Base-by-base conservation (phyloP, 2,888 invertebrate genomes). In the Chloroclystis v-ata region DNA sequence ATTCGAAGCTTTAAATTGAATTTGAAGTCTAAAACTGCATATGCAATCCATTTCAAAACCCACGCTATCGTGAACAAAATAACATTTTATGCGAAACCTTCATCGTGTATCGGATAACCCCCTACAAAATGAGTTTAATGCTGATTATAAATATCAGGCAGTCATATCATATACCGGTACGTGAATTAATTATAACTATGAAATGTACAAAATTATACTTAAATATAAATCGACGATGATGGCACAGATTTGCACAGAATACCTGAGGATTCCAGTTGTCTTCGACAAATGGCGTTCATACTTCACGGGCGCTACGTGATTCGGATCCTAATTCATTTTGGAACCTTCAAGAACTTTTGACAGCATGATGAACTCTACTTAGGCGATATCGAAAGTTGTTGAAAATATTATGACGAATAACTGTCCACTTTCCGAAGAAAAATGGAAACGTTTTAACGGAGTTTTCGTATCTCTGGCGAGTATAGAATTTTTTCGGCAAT, bases 271-370 rank as follows among this genome's bases (percentile, higher is more conserved):
- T 53, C 32, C 46, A 54, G 54, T 54, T 66, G 59, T 61, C 54
- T 46, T 51, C 52, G 52, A 59, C 59, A 57, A 67, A 60, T 63
- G 60, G 61, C 54, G 56, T 63, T 68, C 67, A 63, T 75, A 71
- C 67, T 72, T 74, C 70, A 72, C 63, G 65, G 57, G 55, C 43
- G 47, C 52, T 57, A 75, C 77, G 76, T 76, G 75, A 67, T 65
- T 59, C 56, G 65, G 59, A 49, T 68, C 57, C 59, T 59, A 60
- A 72, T 69, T 65, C 52, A 55, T 48, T 45, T 49, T 33, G 33
- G 39, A 47, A 52, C 52, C 41, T 52, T 60, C 50, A 43, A 43
- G 45, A 58, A 61, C 55, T 61, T 63, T 60, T 53, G 54, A 57
- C 47, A 54, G 50, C 52, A 47, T 52, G 54, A 57, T 57, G 52